Percentiles rank a stretch among this genome's conserved stretches.
Conservation (phyloP, 2,888 invertebrate species). For the Muschampia plurimacula region DNA sequence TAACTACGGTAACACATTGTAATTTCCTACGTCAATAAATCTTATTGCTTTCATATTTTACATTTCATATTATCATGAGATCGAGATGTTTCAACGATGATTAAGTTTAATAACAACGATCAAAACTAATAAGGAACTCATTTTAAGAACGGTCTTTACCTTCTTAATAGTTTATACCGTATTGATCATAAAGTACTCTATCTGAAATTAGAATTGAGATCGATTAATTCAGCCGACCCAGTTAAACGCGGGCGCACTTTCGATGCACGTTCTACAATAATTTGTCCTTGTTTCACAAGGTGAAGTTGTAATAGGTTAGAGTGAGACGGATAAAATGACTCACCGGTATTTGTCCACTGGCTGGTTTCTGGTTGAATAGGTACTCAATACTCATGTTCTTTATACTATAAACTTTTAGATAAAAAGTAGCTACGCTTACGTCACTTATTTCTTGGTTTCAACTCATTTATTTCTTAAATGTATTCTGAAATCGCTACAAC, state of each 20-base stretch:
- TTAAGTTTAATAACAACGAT: background rate
- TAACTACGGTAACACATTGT: no score
- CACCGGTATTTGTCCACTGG: constrained; percentile 28
- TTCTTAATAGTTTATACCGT: constrained; percentile 48
- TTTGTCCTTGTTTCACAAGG: constrained; percentile 38
- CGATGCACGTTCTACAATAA: constrained; percentile 32
- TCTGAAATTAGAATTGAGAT: constrained; percentile 46
- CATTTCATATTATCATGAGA: background rate
- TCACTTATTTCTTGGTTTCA: background rate
- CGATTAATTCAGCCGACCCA: constrained; percentile 47
- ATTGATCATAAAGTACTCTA: constrained; percentile 36
- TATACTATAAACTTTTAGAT: background rate
- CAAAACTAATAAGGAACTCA: background rate
- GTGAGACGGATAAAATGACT: constrained; percentile 30
- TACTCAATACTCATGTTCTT: background rate
- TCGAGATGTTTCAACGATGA: background rate
- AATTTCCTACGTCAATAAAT: no score
- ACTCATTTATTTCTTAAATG: no score
- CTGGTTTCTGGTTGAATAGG: constrained; percentile 11
- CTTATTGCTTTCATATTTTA: no score
- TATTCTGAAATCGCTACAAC: no score
- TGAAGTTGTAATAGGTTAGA: constrained; percentile 30
- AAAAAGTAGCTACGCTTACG: background rate
- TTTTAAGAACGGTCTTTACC: background rate
- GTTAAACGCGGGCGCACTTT: constrained; percentile 42